Evolutionary conservation across 2,113 vertebrate genomes (phyloP), one percentile per base, ranked within the genome.

Genomic region (Notarius lentiginosus): DNA sequence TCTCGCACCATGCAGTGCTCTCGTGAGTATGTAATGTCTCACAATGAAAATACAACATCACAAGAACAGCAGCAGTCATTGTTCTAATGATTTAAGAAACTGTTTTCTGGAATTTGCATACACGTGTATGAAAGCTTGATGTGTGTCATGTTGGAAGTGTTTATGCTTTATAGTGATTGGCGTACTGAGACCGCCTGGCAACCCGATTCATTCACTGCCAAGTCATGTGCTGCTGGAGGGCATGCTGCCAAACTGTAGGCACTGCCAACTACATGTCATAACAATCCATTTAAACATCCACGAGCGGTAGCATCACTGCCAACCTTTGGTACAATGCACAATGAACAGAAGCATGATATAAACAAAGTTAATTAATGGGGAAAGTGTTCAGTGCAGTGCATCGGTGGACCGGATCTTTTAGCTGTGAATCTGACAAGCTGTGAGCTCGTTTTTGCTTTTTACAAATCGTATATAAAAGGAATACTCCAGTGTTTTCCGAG

Each of bases 231-330:
- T 68, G 73, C 76, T 47, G 15, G 41, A 47, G 61, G 88, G 86
- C 83, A 81, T 22, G 34, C 61, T 87, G 86, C 88, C 86, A 89
- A 87, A 65, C 58, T 24, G 51, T 75, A 82, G 85, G 76, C 81
- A 82, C 85, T 84, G 85, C 85, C 84, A 89, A 66, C 55, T 24
- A 79, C 81, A 79, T 84, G 85, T 86, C 85, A 86, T 61, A 85
- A 88, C 87, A 88, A 85, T 86, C 84, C 72, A 87, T 72, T 84
- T 79, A 87, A 86, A 86, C 65, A 27, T 84, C 81, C 85, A 86
- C 49, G 63, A 87, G 87, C n/a, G 56, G 34, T 80, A 60, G 63
- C 61, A 82, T 84, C 73, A 76, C 77, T 82, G 55, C 75, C 76
- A 81, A 82, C n/a, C 75, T 84, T 81, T 63, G 56, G 24, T 70